Evolutionary conservation across 1,140 invertebrate species (phyloP).

Genomic region (Tetragonula clypearis): DNA sequence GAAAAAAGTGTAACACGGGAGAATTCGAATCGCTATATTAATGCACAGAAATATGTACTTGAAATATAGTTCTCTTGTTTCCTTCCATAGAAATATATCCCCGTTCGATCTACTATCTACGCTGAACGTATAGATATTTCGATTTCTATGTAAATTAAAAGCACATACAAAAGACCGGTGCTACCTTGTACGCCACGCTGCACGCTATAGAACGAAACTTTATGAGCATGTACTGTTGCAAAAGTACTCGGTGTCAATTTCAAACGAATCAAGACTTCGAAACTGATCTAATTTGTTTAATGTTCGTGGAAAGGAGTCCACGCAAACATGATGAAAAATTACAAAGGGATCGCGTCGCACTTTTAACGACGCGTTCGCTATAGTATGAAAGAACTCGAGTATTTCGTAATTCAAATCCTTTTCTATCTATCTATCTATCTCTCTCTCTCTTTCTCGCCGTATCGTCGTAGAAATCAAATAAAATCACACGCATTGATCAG

Average conservation of each 20-base stretch:
- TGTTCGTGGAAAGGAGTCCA: not conserved
- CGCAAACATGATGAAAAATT: not conserved
- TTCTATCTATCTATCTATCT: not conserved
- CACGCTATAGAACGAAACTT: not conserved
- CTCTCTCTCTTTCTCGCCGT: no score
- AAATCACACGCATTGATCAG: not conserved
- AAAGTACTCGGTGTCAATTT: not conserved
- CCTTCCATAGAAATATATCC: not conserved
- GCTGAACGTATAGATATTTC: not conserved
- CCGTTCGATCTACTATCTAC: not conserved
- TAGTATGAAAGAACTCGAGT: not conserved
- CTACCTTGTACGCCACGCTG: not conserved
- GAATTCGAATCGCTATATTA: not conserved
- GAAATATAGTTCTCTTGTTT: not conserved
- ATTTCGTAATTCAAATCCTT: not conserved
- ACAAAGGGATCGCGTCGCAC: not conserved
- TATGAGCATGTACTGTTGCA: not conserved
- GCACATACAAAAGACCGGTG: not conserved
- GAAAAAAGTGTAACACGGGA: not conserved
- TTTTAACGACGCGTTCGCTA: not conserved
- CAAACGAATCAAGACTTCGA: not conserved
- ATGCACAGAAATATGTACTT: not conserved
- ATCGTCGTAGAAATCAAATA: not conserved
- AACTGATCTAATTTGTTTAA: not conserved
- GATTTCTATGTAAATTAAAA: not conserved